Conservation (phyloP, 2,888 invertebrate genomes). For the Marronus borbonicus region DNA sequence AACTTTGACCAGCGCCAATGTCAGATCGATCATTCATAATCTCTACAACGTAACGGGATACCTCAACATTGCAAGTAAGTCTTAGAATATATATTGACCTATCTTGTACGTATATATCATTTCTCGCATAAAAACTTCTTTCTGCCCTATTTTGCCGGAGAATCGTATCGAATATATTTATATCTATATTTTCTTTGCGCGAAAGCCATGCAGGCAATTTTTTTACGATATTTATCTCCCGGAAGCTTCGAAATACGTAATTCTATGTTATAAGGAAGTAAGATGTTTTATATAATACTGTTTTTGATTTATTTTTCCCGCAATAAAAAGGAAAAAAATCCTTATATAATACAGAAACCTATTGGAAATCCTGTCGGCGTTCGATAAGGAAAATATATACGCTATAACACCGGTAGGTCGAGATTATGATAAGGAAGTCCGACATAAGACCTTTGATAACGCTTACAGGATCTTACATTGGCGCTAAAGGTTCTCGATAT, state of each 20-base stretch:
- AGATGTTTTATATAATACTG: too few relatives aligned
- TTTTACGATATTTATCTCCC: too few relatives aligned
- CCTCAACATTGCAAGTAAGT: slow-evolving; percentile 85
- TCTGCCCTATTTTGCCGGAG: too few relatives aligned
- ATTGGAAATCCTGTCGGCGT: slow-evolving; percentile 26
- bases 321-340: background rate
- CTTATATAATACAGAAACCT: slow-evolving; percentile 25
- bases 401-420: slow-evolving; percentile 24
- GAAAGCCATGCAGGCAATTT: background rate
- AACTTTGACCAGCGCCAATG: slow-evolving; percentile 83
- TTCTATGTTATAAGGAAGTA: background rate
- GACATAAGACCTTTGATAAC: slow-evolving; percentile 23
- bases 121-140: too few relatives aligned
- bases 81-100: background rate
- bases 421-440: slow-evolving; percentile 24
- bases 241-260: background rate
- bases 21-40: slow-evolving; percentile 84
- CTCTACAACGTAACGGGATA: slow-evolving; percentile 83
- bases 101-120: background rate
- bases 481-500: slow-evolving; percentile 9
- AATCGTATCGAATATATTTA: too few relatives aligned
- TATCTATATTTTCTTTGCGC: too few relatives aligned
- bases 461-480: background rate
- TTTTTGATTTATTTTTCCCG: slow-evolving; percentile 23
- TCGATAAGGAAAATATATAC: slow-evolving; percentile 45